These are phyloP conservation scores for Oreochromis aureus DNA, from an alignment of 2,113 vertebrate genomes.

Conservation along the genomic window DNA sequence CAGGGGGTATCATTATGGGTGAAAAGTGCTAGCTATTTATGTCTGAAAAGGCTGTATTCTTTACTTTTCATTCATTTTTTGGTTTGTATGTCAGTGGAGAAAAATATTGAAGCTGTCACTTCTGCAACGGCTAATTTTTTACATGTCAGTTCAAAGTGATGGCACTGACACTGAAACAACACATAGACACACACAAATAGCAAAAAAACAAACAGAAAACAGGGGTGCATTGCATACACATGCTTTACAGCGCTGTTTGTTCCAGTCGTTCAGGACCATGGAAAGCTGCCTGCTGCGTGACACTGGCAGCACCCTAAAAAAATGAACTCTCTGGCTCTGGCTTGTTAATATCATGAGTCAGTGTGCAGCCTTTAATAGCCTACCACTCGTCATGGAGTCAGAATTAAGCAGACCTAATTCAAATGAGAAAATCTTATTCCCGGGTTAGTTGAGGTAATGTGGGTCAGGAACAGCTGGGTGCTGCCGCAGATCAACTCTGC, in stretches of 20 bases:
- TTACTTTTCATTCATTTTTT: neutral
- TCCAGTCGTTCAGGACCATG: neutral
- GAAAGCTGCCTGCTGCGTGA: neutral
- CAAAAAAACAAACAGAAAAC: neutral
- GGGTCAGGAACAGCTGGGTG: constrained; percentile 36
- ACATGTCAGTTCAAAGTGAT: neutral
- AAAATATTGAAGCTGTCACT: neutral
- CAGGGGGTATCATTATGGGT: neutral
- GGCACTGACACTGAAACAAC: neutral
- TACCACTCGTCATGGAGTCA: neutral
- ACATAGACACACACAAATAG: neutral
- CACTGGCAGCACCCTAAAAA: neutral
- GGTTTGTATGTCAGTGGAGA: neutral
- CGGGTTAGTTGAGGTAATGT: constrained; percentile 23
- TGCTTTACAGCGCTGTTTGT: neutral
- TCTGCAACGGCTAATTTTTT: neutral
- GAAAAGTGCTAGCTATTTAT: neutral
- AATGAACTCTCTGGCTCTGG: neutral
- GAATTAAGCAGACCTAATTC: constrained; percentile 11
- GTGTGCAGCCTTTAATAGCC: neutral
- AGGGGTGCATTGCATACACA: neutral
- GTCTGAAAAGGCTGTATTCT: neutral
- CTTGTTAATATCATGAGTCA: neutral
- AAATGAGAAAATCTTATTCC: constrained; percentile 24
- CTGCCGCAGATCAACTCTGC: constrained; percentile 4